Base-by-base conservation (phyloP, 2,888 invertebrate species). In the Cheiracanthium punctorium region DNA sequence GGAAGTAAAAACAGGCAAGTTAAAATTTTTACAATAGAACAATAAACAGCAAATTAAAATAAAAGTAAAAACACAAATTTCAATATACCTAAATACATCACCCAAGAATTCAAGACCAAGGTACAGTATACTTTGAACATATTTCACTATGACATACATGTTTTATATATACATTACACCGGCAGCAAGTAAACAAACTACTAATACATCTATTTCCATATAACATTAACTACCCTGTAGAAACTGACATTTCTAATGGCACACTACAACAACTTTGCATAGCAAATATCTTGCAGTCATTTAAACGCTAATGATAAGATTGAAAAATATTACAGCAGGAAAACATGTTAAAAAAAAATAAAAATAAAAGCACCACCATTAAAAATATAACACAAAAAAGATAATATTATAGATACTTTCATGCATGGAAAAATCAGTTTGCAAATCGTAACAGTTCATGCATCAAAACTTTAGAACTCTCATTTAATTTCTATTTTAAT, bases 161-260 rank as follows among this genome's bases (percentile, higher is more conserved):
- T 69, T 43, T 77, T 29, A 81, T 81, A 82, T 82, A 58, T 85
- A 85, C 84, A 85, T 28, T 69, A 85, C 84, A 85, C 84, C 84
- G 84, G 84, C 84, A 73, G 84, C 67, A 85, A 74, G 79, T 74
- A 85, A 85, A 82, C 82, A 82, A 82, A 79, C 79, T 85, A 85
- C 84, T 73, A 85, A 85, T 67, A 85, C 84, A 74, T 85, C 84
- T 85, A 85, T 79, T 79, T 85, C 79, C 84, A 85, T 85, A 82
- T 72, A 85, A 85, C 84, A 85, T 80, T 85, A 85, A 85, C 84
- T 85, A 85, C 84, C 84, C 84, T 85, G 84, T 85, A 85, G 84
- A 79, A 85, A 85, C 79, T 85, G 84, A 82, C 80, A 82, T 69
- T 85, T 79, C 79, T 85, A 79, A 85, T 85, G 84, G 84, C 84